Base-by-base conservation (phyloP, 2,888 invertebrate species). In the Meteorus colon region DNA sequence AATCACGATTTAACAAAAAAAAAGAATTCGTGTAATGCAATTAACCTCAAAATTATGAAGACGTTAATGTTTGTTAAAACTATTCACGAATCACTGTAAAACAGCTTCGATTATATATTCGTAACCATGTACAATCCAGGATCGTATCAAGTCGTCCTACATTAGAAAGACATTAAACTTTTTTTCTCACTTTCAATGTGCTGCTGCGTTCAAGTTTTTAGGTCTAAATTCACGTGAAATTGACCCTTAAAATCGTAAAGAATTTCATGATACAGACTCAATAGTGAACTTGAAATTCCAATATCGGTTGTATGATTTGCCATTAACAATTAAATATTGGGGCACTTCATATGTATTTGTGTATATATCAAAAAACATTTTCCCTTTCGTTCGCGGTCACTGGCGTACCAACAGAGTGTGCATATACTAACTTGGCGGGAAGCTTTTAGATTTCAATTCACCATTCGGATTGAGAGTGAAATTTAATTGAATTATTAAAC, bases 371-470 rank as follows among this genome's bases (percentile, higher is more conserved):
- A 24, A 19, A 48, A 55, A 55, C 55, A 82, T 83, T 86, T 86
- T 86, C 86, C 86, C 86, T 86, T 86, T 86, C 86, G 83, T 84
- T 86, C 73, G 71, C 59, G 31, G 72, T 60, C 86, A 86, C 74
- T 81, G 76, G 80, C 82, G 85, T 84, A 82, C 72, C 82, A 75
- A 74, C 66, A 66, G 31, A n/a, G 29, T n/a, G 62, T n/a, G 62
- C 31, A 6, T 55, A 19, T 55, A 0, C 4, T n/a, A 55, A 55
- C 55, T n/a, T 8, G 55, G 55, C 55, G 55, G 55, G 55, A 55
- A 19, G n/a, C 19, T 19, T 19, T 19, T 16, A n/a, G 1, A 55
- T 55, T 55, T 55, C 19, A 55, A 55, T 55, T 55, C n/a, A 55
- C n/a, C 19, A 24, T 55, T 19, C 5, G 8, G 19, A n/a, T 48